A percentile compares a stretch with the other conserved stretches of the same genome.
These are phyloP conservation scores for Syngnathoides biaculeatus DNA, from an alignment of 2,113 vertebrate genomes.

Conservation along the genomic window DNA sequence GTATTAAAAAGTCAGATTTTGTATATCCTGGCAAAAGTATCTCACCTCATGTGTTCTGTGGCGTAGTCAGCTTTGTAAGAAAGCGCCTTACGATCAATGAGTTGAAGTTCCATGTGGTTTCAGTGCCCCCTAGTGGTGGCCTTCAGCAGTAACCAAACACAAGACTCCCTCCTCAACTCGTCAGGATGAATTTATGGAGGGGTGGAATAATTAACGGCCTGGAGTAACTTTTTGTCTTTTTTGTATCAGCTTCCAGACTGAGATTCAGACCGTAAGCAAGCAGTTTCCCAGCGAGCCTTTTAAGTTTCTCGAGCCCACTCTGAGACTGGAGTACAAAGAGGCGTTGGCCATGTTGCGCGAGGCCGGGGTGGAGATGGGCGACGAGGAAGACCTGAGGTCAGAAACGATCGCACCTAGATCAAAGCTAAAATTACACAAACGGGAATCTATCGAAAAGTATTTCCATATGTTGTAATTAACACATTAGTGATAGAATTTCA, in stretches of 20 bases:
- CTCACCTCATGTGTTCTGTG: neutral
- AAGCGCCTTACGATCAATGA: neutral
- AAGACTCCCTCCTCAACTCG: neutral
- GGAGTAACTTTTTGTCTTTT: neutral
- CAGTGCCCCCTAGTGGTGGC: conserved; percentile 60
- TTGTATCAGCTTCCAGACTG: conserved; percentile 84
- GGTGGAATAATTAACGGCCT: neutral
- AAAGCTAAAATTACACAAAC: conserved; percentile 5
- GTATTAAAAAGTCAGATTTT: conserved; percentile 13
- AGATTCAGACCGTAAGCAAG: conserved; percentile 90
- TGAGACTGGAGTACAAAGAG: conserved; percentile 90
- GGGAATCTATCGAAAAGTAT: neutral
- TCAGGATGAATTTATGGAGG: neutral
- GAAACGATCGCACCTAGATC: conserved; percentile 5
- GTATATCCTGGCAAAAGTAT: neutral
- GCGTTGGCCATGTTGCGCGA: conserved; percentile 88
- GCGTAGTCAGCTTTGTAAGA: conserved; percentile 4
- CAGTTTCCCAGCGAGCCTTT: conserved; percentile 95
- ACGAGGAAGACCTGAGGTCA: conserved; percentile 97
- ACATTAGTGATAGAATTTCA: neutral
- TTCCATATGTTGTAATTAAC: neutral
- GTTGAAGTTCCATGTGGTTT: conserved; percentile 6
- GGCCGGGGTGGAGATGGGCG: conserved; percentile 95
- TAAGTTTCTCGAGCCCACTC: conserved; percentile 95
- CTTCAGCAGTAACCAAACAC: neutral